Evolutionary conservation across 2,113 vertebrate genomes (phyloP).

Genomic region (Clupea harengus): DNA sequence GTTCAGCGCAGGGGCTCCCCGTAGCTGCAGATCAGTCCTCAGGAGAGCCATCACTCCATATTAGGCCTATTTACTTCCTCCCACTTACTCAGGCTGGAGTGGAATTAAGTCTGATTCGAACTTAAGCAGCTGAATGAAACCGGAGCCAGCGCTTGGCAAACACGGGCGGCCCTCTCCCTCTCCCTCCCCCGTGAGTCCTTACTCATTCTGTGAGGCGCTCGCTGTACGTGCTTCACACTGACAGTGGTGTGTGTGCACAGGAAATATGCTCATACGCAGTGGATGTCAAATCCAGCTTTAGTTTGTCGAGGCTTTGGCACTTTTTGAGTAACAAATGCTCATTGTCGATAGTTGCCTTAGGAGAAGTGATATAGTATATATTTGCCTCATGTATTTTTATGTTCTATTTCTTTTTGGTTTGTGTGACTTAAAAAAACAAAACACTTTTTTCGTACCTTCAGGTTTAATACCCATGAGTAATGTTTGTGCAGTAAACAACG

Average conservation of each 20-base stretch:
- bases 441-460: background rate
- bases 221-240: background rate
- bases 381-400: background rate
- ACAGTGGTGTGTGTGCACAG: background rate
- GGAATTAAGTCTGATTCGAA: slow-evolving; percentile 51
- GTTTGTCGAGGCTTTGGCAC: background rate
- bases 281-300: background rate
- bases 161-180: background rate
- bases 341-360: background rate
- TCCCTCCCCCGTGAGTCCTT: background rate
- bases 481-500: background rate
- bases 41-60: slow-evolving; percentile 58
- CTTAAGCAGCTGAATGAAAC: slow-evolving; percentile 45
- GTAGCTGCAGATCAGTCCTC: slow-evolving; percentile 51
- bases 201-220: background rate
- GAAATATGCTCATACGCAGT: background rate
- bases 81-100: slow-evolving; percentile 42
- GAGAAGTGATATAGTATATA: background rate
- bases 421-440: background rate
- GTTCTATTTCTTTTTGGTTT: background rate
- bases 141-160: background rate
- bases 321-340: background rate
- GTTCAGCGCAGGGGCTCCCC: slow-evolving; percentile 54
- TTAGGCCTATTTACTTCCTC: slow-evolving; percentile 60
- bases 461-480: background rate